A percentile compares a stretch with the other conserved stretches of the same genome.
phyloP scores from a whole-genome alignment of 2,888 invertebrate genomes.

The Branchellion lobata region DNA sequence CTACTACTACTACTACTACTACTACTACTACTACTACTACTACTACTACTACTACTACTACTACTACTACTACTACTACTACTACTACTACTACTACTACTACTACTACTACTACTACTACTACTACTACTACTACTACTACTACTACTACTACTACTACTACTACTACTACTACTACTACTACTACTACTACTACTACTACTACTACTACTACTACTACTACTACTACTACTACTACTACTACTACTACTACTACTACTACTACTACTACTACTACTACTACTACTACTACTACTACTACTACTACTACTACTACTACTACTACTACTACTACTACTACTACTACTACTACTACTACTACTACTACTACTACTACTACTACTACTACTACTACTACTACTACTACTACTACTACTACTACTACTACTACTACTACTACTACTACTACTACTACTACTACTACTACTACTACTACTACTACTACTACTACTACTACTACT shows the following conservation, averaged over 20 bases:
- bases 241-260: background rate
- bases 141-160: background rate
- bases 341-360: background rate
- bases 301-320: background rate
- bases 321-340: background rate
- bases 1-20: background rate
- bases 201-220: background rate
- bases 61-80: background rate
- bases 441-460: background rate
- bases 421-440: background rate
- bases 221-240: background rate
- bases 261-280: background rate
- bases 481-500: background rate
- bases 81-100: background rate
- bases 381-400: background rate
- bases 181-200: background rate
- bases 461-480: background rate
- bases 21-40: background rate
- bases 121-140: background rate
- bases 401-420: background rate
- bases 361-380: constrained; percentile 28
- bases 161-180: background rate
- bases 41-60: background rate
- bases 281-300: background rate
- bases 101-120: background rate